Evolutionary conservation across 92 coral and sea anemone genomes (phyloP).

Genomic region (Palythoa grandis): DNA sequence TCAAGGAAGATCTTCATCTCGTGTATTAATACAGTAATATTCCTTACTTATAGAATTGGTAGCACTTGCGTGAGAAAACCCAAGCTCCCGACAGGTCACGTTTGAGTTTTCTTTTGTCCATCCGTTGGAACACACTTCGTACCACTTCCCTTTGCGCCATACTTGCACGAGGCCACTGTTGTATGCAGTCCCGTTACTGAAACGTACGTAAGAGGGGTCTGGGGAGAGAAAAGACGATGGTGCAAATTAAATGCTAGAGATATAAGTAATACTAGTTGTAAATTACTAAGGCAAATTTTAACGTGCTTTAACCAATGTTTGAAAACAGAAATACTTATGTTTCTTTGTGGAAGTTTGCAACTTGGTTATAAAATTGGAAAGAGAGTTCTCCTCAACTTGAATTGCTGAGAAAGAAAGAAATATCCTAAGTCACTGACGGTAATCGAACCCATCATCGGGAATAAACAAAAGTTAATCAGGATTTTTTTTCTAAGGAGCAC

Average conservation of each 20-base stretch:
- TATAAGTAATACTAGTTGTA: not conserved
- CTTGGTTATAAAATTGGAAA: too few species aligned
- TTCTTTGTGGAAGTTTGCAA: too few species aligned
- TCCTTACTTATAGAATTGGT: constrained; percentile 4
- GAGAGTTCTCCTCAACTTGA: too few species aligned
- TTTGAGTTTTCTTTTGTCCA: constrained; percentile 64
- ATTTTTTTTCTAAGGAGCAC: too few species aligned
- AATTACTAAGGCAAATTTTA: not conserved
- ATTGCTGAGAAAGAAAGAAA: too few species aligned
- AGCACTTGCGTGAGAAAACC: constrained; percentile 36
- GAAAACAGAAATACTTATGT: not conserved
- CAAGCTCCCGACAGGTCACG: constrained; percentile 78
- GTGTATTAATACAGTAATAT: not conserved
- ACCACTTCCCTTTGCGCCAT: constrained; percentile 70
- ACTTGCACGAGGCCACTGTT: constrained; percentile 66
- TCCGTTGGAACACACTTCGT: constrained; percentile 69
- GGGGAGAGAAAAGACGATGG: not conserved
- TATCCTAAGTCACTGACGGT: too few species aligned
- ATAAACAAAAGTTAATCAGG: too few species aligned
- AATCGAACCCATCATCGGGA: too few species aligned
- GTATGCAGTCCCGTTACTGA: constrained; percentile 47
- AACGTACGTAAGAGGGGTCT: constrained; percentile 74
- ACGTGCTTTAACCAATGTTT: not conserved
- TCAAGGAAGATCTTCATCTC: not conserved
- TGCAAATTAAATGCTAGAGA: not conserved